Percentiles rank a stretch among this genome's conserved stretches.
Conservation (phyloP, 2,113 vertebrate species). For the Seriola aureovittata region DNA sequence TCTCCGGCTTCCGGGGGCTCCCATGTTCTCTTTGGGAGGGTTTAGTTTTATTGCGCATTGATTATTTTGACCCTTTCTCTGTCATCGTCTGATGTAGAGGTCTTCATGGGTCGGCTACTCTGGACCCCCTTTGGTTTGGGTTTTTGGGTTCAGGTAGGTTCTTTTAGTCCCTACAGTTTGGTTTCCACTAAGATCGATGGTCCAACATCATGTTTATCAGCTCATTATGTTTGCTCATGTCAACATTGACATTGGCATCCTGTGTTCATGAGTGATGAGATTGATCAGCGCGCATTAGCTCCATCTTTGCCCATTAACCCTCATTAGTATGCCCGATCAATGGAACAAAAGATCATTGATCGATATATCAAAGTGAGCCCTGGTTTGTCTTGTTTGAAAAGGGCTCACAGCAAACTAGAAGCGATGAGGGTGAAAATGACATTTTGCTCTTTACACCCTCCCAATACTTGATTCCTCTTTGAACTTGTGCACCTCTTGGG, state of each 20-base stretch:
- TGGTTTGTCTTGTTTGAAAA: background rate
- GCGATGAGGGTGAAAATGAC: background rate
- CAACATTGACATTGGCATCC: background rate
- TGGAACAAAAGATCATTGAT: background rate
- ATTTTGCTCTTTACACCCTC: background rate
- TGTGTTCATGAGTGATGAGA: background rate
- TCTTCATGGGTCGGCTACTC: too few species aligned
- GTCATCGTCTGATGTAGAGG: background rate
- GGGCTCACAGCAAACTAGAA: background rate
- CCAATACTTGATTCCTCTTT: background rate
- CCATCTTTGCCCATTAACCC: background rate
- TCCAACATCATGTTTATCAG: background rate
- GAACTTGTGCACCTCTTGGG: background rate
- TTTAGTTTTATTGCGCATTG: background rate
- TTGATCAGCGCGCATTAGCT: background rate
- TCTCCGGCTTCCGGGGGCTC: background rate
- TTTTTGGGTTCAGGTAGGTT: background rate
- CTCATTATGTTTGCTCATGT: conserved; percentile 5
- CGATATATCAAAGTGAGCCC: background rate
- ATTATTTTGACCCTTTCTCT: conserved; percentile 25
- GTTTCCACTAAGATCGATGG: background rate
- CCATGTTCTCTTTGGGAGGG: background rate
- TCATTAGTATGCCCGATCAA: background rate
- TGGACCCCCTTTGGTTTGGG: background rate
- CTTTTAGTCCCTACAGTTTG: background rate